phyloP scores from a whole-genome alignment of 1,140 invertebrate species.

The Pissodes strobi region DNA sequence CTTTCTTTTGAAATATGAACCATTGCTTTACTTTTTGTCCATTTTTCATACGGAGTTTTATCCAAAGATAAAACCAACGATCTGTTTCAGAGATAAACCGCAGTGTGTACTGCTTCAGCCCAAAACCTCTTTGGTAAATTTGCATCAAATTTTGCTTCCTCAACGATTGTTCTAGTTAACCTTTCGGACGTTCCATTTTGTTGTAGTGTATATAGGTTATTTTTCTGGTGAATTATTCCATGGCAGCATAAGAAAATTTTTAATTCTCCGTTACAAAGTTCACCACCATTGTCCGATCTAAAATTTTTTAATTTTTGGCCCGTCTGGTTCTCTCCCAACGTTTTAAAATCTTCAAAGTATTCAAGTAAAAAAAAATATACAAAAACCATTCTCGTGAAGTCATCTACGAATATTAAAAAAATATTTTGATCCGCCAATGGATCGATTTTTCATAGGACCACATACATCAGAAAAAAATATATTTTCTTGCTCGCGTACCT shows the following conservation, averaged over 20 bases:
- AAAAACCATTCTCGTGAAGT: not conserved
- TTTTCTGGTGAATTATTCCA: conserved; percentile 24
- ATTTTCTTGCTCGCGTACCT: conserved; percentile 20
- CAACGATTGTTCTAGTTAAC: conserved; percentile 53
- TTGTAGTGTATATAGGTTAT: conserved; percentile 47
- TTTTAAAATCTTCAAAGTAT: not conserved
- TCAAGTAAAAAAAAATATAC: not conserved
- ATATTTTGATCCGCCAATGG: not conserved
- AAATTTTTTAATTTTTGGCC: not conserved
- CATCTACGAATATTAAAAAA: not conserved
- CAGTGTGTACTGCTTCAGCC: conserved; percentile 56
- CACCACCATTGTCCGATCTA: not conserved
- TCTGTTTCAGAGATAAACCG: conserved; percentile 57
- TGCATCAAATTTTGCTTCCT: conserved; percentile 52
- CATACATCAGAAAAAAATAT: conserved; percentile 46
- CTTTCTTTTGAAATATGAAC: conserved; percentile 47
- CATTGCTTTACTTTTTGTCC: conserved; percentile 44
- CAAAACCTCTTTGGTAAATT: conserved; percentile 50
- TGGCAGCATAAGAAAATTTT: too few relatives aligned
- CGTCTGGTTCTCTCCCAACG: not conserved
- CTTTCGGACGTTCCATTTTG: conserved; percentile 55
- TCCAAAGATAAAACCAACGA: conserved; percentile 21
- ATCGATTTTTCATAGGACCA: conserved; percentile 29
- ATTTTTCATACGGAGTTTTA: conserved; percentile 40
- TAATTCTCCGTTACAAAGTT: not conserved